phyloP scores from a whole-genome alignment of 2,113 vertebrate species.

The Tinamus guttatus region DNA sequence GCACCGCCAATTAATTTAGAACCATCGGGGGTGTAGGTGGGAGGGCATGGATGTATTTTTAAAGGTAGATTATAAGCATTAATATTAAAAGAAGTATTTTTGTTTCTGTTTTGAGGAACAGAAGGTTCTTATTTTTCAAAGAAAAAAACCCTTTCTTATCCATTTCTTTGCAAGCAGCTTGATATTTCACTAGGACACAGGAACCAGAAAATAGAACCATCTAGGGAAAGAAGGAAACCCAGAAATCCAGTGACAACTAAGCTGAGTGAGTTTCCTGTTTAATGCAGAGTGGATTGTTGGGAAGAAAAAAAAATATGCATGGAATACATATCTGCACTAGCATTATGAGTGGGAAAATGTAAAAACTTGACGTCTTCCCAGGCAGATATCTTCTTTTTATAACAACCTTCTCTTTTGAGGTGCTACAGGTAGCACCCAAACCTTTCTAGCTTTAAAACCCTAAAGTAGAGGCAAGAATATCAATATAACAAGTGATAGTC shows the following conservation, averaged over 20 bases:
- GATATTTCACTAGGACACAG: not conserved
- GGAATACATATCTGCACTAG: not conserved
- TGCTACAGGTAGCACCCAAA: not conserved
- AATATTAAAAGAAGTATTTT: slow-evolving; percentile 60
- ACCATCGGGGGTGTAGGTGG: slow-evolving; percentile 10
- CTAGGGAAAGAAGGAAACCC: not conserved
- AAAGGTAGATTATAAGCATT: slow-evolving; percentile 50
- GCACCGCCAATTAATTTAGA: slow-evolving; percentile 49
- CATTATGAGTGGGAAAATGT: not conserved
- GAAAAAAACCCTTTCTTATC: not conserved
- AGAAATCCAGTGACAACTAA: not conserved
- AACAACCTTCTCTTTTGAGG: not conserved
- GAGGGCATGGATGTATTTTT: slow-evolving; percentile 16
- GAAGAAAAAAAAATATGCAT: not conserved
- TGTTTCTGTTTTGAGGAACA: slow-evolving; percentile 46
- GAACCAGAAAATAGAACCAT: not conserved
- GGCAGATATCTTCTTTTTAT: not conserved
- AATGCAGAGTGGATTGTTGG: not conserved
- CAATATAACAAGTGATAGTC: not conserved
- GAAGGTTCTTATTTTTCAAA: slow-evolving; percentile 27
- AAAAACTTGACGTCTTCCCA: not conserved
- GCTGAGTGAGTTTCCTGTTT: not conserved
- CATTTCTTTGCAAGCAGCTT: not conserved
- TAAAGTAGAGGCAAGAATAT: not conserved
- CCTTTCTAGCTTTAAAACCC: not conserved